These are phyloP conservation scores for Metallyticus violacea DNA, from an alignment of 2,888 invertebrate species.

Conservation along the genomic window DNA sequence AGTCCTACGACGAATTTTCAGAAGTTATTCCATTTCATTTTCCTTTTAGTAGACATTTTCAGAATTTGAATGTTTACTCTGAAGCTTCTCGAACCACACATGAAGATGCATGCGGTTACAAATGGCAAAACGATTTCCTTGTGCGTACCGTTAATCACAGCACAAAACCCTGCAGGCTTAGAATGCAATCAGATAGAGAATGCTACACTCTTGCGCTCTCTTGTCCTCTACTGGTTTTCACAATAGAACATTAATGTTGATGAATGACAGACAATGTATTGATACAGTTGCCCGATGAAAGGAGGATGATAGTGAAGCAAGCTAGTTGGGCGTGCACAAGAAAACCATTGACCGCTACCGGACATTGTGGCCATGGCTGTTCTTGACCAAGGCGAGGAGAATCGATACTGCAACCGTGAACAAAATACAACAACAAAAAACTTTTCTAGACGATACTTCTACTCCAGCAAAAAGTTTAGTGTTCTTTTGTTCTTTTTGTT, in stretches of 20 bases:
- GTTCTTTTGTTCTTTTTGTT: not conserved
- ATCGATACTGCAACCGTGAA: not conserved
- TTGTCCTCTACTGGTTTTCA: too few species aligned
- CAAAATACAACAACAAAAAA: not conserved
- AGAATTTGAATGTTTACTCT: too few species aligned
- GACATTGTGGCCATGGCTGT: not conserved
- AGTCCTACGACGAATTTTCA: too few species aligned
- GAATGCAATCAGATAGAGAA: not conserved
- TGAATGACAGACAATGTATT: not conserved
- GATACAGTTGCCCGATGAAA: too few species aligned
- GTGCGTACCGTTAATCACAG: not conserved
- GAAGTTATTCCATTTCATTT: too few species aligned
- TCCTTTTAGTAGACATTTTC: too few species aligned
- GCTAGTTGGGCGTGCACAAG: not conserved
- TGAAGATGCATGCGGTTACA: too few species aligned
- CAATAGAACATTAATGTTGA: not conserved
- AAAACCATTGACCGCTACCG: not conserved
- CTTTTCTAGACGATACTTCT: not conserved
- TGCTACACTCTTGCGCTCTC: not conserved
- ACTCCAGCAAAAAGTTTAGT: not conserved
- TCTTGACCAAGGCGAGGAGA: not conserved
- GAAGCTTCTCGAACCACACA: too few species aligned
- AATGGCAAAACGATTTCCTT: not conserved
- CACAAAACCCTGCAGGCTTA: not conserved
- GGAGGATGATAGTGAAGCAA: not conserved